These are phyloP conservation scores for Helleia helle DNA, from an alignment of 2,888 invertebrate genomes.

Conservation along the genomic window DNA sequence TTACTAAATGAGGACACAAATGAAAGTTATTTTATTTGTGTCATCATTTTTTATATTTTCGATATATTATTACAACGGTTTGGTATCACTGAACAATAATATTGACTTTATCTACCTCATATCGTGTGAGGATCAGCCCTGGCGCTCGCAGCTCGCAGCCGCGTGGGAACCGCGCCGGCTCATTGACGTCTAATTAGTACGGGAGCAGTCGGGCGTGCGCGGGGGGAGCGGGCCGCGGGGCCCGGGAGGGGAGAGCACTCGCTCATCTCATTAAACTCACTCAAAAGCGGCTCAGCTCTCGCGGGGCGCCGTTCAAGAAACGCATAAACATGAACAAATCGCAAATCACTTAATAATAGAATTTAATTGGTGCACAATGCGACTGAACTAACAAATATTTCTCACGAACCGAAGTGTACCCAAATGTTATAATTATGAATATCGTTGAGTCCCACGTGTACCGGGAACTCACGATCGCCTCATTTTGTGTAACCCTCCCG, in stretches of 20 bases:
- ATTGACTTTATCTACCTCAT: too few relatives aligned
- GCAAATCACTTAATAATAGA: not conserved
- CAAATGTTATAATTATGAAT: too few relatives aligned
- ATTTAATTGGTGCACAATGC: not conserved
- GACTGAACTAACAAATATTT: not conserved
- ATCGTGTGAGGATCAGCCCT: not conserved
- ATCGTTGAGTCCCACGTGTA: too few relatives aligned
- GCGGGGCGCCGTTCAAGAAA: not conserved
- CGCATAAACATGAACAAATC: not conserved
- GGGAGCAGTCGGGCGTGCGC: constrained; percentile 3
- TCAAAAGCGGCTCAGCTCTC: not conserved
- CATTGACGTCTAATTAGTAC: constrained; percentile 8
- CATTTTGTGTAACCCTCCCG: too few relatives aligned
- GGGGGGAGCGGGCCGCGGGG: not conserved
- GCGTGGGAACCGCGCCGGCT: constrained; percentile 6
- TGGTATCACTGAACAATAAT: too few relatives aligned
- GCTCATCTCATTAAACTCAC: not conserved
- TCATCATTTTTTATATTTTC: too few relatives aligned
- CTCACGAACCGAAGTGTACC: too few relatives aligned
- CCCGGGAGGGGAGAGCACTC: not conserved
- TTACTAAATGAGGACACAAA: too few relatives aligned
- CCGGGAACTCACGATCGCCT: too few relatives aligned
- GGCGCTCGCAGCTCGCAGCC: not conserved
- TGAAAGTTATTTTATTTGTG: too few relatives aligned
- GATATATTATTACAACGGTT: too few relatives aligned